Base-by-base conservation (phyloP, 23 tunicate genomes). In the Ciona savignyi region DNA sequence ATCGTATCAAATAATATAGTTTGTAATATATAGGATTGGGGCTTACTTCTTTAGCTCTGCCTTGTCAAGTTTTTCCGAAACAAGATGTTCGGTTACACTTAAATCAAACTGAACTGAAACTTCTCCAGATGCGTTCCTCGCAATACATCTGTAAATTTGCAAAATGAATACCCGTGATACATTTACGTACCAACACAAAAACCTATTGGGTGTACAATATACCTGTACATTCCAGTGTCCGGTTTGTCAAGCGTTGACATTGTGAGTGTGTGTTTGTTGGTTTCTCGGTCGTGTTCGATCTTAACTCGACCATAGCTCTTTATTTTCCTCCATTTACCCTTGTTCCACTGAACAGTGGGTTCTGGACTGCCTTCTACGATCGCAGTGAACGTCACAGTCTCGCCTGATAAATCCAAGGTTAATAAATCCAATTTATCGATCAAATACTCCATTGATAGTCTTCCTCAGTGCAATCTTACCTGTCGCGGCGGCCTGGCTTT, bases 201-300 rank as follows among this genome's bases (percentile, higher is more conserved):
- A 25, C 23, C 62, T 23, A 63, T 23, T 2, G n/a, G n/a, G n/a
- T n/a, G n/a, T n/a, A n/a, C n/a, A n/a, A 9, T 24, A 2, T 81
- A 81, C 95, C 95, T 79, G 67, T 90, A 90, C 30, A 30, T 62
- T 31, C 97, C 91, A 25, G 90, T 90, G 66, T 90, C 97, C n/a
- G 90, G 97, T 30, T 74, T 79, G 30, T 90, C 90, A 27, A 90
- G 77, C 1, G 66, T 78, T 1, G 72, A 81, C 9, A 90, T 80
- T 1, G 83, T 49, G 1, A 90, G 33, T 20, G 86, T 78, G 73
- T 84, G 81, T 19, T 68, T 70, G 24, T 62, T 68, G 11, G 73
- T 65, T 20, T 62, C 70, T 0, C 88, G 35, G 70, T 84, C 81
- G 30, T 70, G 72, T 3, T 67, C 75, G 25, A 90, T 70, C 30